A percentile compares a stretch with the other conserved stretches of the same genome.
phyloP scores from a whole-genome alignment of 2,888 invertebrate species.

The Prosapia bicincta region DNA sequence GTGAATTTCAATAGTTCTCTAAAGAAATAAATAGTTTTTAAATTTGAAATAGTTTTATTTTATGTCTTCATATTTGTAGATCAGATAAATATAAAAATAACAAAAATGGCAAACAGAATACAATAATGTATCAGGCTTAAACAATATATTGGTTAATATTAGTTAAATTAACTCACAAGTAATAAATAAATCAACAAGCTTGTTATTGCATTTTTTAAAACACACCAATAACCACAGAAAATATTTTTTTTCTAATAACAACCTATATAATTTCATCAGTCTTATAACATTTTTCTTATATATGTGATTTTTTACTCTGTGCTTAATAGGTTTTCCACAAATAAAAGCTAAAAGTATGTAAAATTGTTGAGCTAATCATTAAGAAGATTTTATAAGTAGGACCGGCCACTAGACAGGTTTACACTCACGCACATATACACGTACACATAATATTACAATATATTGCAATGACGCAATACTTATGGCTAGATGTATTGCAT shows the following conservation, averaged over 20 bases:
- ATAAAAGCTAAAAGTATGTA: constrained; percentile 5
- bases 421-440: constrained; percentile 1
- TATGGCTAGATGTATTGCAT: not conserved
- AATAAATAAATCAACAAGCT: constrained; percentile 17
- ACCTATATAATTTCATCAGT: constrained; percentile 26
- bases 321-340: not conserved
- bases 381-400: constrained; percentile 2
- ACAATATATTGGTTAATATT: constrained; percentile 9
- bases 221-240: constrained; percentile 23
- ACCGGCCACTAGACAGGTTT: not conserved
- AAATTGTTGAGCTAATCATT: not conserved
- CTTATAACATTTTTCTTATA: constrained; percentile 24
- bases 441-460: not conserved
- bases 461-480: not conserved
- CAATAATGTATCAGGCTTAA: constrained; percentile 19
- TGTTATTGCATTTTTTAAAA: constrained; percentile 27
- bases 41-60: constrained; percentile 1
- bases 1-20: no score
- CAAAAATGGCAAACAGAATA: constrained; percentile 25
- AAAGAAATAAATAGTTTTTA: not conserved
- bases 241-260: constrained; percentile 26
- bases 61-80: constrained; percentile 15
- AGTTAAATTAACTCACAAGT: constrained; percentile 3
- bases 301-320: not conserved
- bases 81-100: constrained; percentile 27